Conservation (phyloP, 2,888 invertebrate species). For the Pseudococcus longispinus region DNA sequence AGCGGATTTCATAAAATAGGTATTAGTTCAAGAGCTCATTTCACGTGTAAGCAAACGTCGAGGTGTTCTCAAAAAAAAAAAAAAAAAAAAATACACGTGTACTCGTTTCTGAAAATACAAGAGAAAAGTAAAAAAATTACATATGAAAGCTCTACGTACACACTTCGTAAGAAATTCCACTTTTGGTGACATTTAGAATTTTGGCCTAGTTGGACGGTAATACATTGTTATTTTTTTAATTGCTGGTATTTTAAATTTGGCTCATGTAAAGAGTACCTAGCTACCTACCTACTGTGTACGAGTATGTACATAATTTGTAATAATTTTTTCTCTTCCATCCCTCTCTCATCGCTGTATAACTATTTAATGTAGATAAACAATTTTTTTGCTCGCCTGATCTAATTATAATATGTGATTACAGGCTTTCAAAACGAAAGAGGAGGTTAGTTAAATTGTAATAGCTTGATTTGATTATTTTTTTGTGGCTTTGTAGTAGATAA, state of each 20-base stretch:
- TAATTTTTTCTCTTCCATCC: not conserved
- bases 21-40: not conserved
- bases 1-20: not conserved
- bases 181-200: slow-evolving; percentile 6
- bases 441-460: slow-evolving; percentile 68
- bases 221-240: not conserved
- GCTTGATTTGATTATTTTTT: not conserved
- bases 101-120: not conserved
- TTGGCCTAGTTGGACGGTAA: not conserved
- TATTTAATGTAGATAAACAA: slow-evolving; percentile 51
- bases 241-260: slow-evolving; percentile 10
- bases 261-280: not conserved
- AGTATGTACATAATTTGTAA: not conserved
- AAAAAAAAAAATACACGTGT: not conserved
- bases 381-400: slow-evolving; percentile 58
- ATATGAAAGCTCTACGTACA: not conserved
- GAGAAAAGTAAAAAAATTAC: not conserved
- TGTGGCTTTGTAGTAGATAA: not conserved
- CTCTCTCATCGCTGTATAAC: slow-evolving; percentile 4
- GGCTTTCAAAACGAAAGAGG: slow-evolving; percentile 77
- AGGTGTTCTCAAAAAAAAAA: not conserved
- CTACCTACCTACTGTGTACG: no score
- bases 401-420: slow-evolving; percentile 61
- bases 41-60: not conserved
- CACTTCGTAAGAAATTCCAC: not conserved